Percentiles rank a stretch among this genome's conserved stretches.
Evolutionary conservation across 2,888 invertebrate species (phyloP).

Genomic region (Resseliella maxima): DNA sequence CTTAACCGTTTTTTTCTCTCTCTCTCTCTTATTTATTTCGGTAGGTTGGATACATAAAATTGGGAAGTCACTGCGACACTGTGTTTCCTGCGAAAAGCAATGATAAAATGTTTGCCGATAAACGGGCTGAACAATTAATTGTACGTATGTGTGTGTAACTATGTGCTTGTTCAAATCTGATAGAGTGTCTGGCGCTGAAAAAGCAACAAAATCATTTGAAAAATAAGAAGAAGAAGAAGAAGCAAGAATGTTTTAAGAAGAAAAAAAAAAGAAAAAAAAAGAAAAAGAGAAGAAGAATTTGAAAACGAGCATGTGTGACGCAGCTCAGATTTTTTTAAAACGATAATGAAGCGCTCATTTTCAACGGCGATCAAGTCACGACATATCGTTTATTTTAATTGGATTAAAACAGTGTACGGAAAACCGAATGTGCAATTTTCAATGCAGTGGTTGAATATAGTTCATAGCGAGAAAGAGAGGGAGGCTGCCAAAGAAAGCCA

Average conservation of each 20-base stretch:
- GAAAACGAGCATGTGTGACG: background rate
- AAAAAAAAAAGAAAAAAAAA: background rate
- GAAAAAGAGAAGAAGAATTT: background rate
- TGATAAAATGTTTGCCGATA: background rate
- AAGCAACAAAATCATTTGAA: too few relatives aligned
- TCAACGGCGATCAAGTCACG: constrained; percentile 44
- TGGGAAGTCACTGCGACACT: too few relatives aligned
- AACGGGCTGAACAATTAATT: background rate
- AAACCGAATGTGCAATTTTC: background rate
- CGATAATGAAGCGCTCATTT: constrained; percentile 43
- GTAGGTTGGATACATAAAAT: too few relatives aligned
- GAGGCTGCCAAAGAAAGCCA: background rate
- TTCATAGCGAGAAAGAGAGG: constrained; percentile 1
- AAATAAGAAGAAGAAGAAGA: too few relatives aligned
- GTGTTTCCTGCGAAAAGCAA: too few relatives aligned
- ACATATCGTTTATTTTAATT: constrained; percentile 47
- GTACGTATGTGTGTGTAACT: background rate
- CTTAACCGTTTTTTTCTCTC: background rate
- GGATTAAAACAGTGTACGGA: constrained; percentile 22
- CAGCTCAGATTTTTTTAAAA: background rate
- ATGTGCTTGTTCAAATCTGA: too few relatives aligned
- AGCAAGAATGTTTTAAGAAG: too few relatives aligned
- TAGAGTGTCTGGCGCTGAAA: too few relatives aligned
- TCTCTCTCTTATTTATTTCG: background rate
- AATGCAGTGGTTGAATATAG: constrained; percentile 14